Evolutionary conservation across 2,888 invertebrate genomes (phyloP).

Genomic region (Neocrepidodera transversa): DNA sequence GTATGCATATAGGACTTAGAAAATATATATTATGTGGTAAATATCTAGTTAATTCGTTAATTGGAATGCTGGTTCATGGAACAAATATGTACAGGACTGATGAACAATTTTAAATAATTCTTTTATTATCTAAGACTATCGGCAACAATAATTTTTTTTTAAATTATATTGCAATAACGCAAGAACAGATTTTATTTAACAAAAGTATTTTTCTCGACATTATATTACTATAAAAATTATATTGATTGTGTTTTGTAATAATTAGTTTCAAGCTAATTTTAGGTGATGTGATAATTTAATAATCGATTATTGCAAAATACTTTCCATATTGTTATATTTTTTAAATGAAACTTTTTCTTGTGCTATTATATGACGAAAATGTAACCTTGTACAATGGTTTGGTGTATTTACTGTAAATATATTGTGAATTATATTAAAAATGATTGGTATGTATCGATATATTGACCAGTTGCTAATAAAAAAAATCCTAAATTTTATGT

Average conservation of each 20-base stretch:
- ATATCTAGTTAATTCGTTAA: constrained; percentile 19
- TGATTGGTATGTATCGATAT: neutral
- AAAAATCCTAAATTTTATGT: no score
- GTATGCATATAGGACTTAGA: neutral
- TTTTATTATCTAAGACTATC: constrained; percentile 13
- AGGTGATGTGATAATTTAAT: no score
- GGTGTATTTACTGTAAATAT: constrained; percentile 24
- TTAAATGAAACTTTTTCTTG: no score
- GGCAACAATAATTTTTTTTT: neutral
- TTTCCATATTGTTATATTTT: no score
- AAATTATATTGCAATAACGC: neutral
- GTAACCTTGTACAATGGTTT: neutral
- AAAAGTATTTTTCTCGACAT: no score
- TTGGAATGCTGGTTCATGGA: constrained; percentile 36
- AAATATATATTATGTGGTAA: neutral
- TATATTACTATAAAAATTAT: no score
- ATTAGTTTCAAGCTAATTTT: no score
- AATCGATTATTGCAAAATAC: no score
- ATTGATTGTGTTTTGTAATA: no score
- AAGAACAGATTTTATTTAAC: neutral
- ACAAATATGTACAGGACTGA: constrained; percentile 33
- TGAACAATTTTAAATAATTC: constrained; percentile 11
- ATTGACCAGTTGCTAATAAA: neutral
- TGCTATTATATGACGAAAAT: neutral
- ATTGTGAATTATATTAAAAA: neutral